Percentiles rank a stretch among this genome's conserved stretches.
Evolutionary conservation across 1,140 invertebrate species (phyloP).

Genomic region (Zaprionus vittiger): DNA sequence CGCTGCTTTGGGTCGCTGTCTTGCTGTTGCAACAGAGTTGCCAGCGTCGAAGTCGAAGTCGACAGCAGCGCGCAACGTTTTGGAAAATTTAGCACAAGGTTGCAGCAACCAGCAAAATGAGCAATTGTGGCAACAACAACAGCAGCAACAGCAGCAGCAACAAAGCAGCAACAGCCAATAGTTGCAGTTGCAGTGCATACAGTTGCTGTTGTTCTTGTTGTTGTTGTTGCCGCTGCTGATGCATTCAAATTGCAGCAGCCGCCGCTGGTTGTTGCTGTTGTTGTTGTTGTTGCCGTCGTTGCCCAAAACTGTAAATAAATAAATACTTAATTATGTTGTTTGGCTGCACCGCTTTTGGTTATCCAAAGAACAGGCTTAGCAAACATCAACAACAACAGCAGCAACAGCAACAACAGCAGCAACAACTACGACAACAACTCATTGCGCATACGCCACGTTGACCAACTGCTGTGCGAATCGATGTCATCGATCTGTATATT

Average conservation of each 20-base stretch:
- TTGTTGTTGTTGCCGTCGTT: conserved; percentile 58
- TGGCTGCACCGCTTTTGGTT: conserved; percentile 66
- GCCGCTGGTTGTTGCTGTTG: conserved; percentile 33
- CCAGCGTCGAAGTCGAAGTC: conserved; percentile 33
- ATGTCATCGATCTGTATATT: conserved; percentile 20
- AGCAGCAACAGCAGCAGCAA: conserved; percentile 63
- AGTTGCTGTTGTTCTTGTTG: conserved; percentile 30
- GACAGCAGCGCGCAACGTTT: conserved; percentile 70
- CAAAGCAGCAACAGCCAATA: conserved; percentile 55
- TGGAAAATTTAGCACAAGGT: conserved; percentile 82
- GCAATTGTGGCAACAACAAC: conserved; percentile 75
- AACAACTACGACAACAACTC: conserved; percentile 8
- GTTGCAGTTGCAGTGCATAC: conserved; percentile 27
- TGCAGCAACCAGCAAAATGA: conserved; percentile 74
- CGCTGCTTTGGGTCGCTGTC: conserved; percentile 55
- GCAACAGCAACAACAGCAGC: not conserved
- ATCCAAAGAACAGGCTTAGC: conserved; percentile 65
- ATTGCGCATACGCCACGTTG: conserved; percentile 77
- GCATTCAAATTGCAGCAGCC: conserved; percentile 64
- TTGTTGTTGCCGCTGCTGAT: conserved; percentile 46
- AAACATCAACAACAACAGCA: not conserved
- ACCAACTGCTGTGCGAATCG: conserved; percentile 57
- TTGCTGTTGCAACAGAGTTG: conserved; percentile 49
- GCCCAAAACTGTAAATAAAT: conserved; percentile 83
- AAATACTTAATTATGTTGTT: conserved; percentile 83